These are phyloP conservation scores for Carpatolechia fugitivella DNA, from an alignment of 2,888 invertebrate species.

Conservation along the genomic window DNA sequence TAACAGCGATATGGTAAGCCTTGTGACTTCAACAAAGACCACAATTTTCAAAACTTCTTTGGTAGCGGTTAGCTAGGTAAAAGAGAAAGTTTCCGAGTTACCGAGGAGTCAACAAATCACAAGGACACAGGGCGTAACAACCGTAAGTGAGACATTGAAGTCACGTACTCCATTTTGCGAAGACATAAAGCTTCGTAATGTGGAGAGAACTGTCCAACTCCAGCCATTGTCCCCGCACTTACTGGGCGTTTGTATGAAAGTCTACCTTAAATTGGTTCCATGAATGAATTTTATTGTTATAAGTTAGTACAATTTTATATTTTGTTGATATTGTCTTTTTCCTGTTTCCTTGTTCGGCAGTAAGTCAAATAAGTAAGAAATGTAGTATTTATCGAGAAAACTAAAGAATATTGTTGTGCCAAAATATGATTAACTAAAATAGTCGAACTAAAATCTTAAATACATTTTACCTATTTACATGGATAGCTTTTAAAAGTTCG, in stretches of 20 bases:
- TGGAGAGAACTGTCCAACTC: conserved; percentile 64
- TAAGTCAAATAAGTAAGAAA: no score
- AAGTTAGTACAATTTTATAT: not conserved
- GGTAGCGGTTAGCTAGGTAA: conserved; percentile 4
- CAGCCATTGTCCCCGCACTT: conserved; percentile 49
- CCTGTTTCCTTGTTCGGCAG: no score
- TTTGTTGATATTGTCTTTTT: not conserved
- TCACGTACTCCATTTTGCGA: conserved; percentile 60
- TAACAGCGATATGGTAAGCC: no score
- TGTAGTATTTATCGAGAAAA: no score
- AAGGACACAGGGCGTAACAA: conserved; percentile 32
- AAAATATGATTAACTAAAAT: no score
- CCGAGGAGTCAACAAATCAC: conserved; percentile 27
- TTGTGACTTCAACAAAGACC: not conserved
- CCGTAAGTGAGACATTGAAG: conserved; percentile 55
- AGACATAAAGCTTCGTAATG: conserved; percentile 66
- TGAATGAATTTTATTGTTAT: conserved; percentile 29
- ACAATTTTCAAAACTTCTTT: not conserved
- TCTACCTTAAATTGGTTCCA: conserved; percentile 28
- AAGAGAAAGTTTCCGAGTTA: conserved; percentile 10
- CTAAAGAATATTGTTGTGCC: no score
- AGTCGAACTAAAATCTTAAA: no score
- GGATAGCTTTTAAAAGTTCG: no score
- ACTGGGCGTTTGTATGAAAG: conserved; percentile 29
- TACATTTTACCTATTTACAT: no score